Percentiles rank a stretch among this genome's conserved stretches.
phyloP scores from a whole-genome alignment of 2,113 vertebrate genomes.

The Pterophyllum scalare region DNA sequence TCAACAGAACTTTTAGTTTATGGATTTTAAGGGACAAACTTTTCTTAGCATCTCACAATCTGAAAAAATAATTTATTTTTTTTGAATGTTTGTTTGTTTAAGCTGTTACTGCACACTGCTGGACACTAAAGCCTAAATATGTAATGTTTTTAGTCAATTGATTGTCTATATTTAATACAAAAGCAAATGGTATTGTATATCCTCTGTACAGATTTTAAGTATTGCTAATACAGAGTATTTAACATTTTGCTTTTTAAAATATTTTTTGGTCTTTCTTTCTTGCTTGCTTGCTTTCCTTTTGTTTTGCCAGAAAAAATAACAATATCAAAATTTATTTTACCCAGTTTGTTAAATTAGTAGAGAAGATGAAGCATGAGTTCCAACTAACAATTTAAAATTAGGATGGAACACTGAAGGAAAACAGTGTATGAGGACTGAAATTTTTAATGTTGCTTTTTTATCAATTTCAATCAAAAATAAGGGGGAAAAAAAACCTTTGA shows the following conservation, averaged over 20 bases:
- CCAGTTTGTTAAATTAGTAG: fast-evolving
- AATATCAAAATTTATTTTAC: background rate
- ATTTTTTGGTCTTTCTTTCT: background rate
- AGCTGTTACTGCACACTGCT: background rate
- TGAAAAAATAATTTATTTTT: background rate
- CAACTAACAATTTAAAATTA: background rate
- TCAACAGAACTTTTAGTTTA: background rate
- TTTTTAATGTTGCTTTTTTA: background rate
- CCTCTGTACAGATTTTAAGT: background rate
- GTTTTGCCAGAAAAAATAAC: background rate
- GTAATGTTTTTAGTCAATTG: background rate
- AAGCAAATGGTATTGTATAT: background rate
- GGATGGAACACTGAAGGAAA: background rate
- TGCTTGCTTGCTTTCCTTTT: background rate
- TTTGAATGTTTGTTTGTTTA: background rate
- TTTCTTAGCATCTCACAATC: background rate
- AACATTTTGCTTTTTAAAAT: background rate
- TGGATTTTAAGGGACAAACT: background rate
- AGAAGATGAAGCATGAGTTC: background rate
- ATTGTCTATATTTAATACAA: background rate
- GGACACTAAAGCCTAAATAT: background rate
- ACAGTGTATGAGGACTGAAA: background rate
- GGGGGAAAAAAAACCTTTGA: background rate
- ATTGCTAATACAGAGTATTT: background rate
- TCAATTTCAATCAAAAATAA: background rate